A percentile compares a stretch with the other conserved stretches of the same genome.
Evolutionary conservation across 2,888 invertebrate species (phyloP).

Genomic region (Callyntrura guangdongensis): DNA sequence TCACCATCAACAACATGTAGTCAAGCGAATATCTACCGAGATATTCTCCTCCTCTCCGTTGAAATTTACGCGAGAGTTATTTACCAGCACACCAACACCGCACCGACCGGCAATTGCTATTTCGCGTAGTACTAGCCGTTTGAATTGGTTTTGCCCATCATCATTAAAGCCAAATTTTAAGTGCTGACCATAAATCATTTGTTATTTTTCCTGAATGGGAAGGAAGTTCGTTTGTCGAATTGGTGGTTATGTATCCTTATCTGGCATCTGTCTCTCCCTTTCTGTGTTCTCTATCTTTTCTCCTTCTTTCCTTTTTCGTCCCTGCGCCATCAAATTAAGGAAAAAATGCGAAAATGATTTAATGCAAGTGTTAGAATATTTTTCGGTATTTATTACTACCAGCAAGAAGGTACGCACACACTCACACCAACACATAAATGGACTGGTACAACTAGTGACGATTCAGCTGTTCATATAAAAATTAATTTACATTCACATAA

Average conservation of each 20-base stretch:
- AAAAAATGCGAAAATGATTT: background rate
- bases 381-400: no score
- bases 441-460: no score
- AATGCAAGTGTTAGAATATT: no score
- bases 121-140: background rate
- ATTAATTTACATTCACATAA: no score
- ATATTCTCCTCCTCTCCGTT: background rate
- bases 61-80: background rate
- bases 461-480: no score
- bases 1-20: background rate
- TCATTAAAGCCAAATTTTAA: conserved; percentile 9
- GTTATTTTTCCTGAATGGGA: no score
- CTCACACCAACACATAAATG: no score
- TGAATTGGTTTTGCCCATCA: background rate
- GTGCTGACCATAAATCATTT: conserved; percentile 18
- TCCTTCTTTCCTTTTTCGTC: background rate
- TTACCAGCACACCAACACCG: no score
- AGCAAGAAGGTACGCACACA: no score
- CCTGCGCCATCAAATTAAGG: background rate
- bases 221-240: background rate
- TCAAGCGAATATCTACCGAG: background rate
- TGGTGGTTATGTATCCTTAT: background rate
- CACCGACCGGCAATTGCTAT: background rate
- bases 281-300: background rate
- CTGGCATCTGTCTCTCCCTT: background rate